phyloP scores from a whole-genome alignment of 2,888 invertebrate genomes.

The Chrysodeixis includens region DNA sequence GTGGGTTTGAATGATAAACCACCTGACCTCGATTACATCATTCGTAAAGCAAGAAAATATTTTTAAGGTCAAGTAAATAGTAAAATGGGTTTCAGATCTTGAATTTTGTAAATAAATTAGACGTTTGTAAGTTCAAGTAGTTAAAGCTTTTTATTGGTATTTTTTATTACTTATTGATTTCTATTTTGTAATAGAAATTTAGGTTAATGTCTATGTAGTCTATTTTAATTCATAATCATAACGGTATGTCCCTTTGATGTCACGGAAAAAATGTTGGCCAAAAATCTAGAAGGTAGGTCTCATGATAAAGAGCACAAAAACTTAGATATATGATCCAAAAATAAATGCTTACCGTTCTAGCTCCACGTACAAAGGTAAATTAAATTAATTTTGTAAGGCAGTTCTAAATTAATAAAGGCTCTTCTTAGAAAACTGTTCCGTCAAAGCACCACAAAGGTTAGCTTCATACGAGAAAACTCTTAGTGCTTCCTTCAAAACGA shows the following conservation, averaged over 20 bases:
- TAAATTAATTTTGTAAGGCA: not conserved
- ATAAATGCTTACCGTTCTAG: not conserved
- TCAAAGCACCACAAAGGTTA: conserved; percentile 33
- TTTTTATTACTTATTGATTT: no score
- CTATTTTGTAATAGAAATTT: no score
- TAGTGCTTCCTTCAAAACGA: not conserved
- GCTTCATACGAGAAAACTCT: conserved; percentile 9
- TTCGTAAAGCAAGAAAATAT: not conserved
- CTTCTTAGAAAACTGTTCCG: conserved; percentile 20
- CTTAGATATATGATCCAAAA: not conserved
- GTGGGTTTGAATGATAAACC: not conserved
- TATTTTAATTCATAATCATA: no score
- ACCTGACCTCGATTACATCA: not conserved
- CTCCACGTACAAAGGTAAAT: not conserved
- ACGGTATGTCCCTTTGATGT: not conserved
- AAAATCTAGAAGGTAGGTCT: not conserved
- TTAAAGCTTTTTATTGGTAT: no score
- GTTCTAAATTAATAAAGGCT: conserved; percentile 21
- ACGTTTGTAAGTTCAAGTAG: no score
- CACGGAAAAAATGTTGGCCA: not conserved
- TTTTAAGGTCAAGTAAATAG: not conserved
- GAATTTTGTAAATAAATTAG: no score
- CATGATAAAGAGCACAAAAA: not conserved
- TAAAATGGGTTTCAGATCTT: no score
- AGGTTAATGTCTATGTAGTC: no score